These are phyloP conservation scores for Agrochola circellaris DNA, from an alignment of 2,888 invertebrate genomes.

Conservation along the genomic window DNA sequence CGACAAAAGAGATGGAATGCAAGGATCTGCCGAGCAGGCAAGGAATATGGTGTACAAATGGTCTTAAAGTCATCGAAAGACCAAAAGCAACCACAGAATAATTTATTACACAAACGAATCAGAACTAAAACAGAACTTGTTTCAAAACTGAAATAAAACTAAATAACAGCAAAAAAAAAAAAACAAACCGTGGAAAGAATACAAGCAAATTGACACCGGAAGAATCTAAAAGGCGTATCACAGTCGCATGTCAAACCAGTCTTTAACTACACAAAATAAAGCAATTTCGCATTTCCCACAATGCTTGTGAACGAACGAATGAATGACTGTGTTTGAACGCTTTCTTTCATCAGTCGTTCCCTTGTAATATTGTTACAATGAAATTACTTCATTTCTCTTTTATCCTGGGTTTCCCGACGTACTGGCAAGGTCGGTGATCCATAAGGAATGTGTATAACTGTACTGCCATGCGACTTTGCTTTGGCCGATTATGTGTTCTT, in stretches of 20 bases:
- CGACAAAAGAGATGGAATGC: background rate
- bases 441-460: constrained; percentile 38
- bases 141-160: background rate
- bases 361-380: constrained; percentile 32
- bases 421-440: constrained; percentile 35
- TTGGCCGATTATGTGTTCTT: background rate
- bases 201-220: constrained; percentile 37
- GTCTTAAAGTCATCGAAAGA: background rate
- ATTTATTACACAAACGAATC: background rate
- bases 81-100: background rate
- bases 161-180: constrained; percentile 6
- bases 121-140: background rate
- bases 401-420: constrained; percentile 14
- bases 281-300: constrained; percentile 55
- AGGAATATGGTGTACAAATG: background rate
- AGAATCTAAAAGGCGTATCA: constrained; percentile 7
- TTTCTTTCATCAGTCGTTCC: constrained; percentile 48
- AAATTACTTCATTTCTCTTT: constrained; percentile 50
- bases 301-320: constrained; percentile 43
- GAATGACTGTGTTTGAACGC: constrained; percentile 36
- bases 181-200: constrained; percentile 1
- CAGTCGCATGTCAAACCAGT: constrained; percentile 38
- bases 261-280: constrained; percentile 45
- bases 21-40: background rate
- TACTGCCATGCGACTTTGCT: constrained; percentile 15